phyloP scores from a whole-genome alignment of 2,797 vertebrate genomes.

The Trematomus bernacchii region DNA sequence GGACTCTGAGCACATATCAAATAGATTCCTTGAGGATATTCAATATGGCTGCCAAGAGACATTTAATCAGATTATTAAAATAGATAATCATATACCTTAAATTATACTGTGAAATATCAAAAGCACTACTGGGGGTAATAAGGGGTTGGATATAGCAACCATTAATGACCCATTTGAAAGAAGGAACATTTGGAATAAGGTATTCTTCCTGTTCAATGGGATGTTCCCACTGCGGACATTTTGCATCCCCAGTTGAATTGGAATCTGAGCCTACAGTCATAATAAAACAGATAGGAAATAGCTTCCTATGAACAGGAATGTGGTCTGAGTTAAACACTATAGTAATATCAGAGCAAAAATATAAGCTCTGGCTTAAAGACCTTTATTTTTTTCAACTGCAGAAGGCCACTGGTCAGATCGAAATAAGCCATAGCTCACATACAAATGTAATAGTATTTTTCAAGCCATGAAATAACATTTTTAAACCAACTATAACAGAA shows the following conservation, averaged over 20 bases:
- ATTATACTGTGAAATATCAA: slow-evolving; percentile 52
- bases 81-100: slow-evolving; percentile 63
- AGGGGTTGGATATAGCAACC: slow-evolving; percentile 4
- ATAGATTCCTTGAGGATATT: slow-evolving; percentile 67
- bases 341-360: slow-evolving; percentile 1
- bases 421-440: neutral
- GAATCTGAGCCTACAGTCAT: neutral
- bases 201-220: slow-evolving; percentile 3
- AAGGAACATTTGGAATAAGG: slow-evolving; percentile 20
- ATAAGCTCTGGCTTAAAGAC: neutral
- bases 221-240: slow-evolving; percentile 19
- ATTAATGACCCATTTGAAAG: slow-evolving; percentile 32
- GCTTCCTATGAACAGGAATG: neutral
- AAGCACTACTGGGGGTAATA: slow-evolving; percentile 50
- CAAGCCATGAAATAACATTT: neutral
- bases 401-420: neutral
- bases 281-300: slow-evolving; percentile 4
- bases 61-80: slow-evolving; percentile 74
- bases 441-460: neutral
- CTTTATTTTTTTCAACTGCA: neutral
- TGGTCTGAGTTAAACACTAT: neutral
- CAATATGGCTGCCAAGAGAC: slow-evolving; percentile 60
- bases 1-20: slow-evolving; percentile 73
- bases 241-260: slow-evolving; percentile 19
- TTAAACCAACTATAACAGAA: neutral